A percentile compares a stretch with the other conserved stretches of the same genome.
These are phyloP conservation scores for Cydia fagiglandana DNA, from an alignment of 1,140 invertebrate genomes.

Conservation along the genomic window DNA sequence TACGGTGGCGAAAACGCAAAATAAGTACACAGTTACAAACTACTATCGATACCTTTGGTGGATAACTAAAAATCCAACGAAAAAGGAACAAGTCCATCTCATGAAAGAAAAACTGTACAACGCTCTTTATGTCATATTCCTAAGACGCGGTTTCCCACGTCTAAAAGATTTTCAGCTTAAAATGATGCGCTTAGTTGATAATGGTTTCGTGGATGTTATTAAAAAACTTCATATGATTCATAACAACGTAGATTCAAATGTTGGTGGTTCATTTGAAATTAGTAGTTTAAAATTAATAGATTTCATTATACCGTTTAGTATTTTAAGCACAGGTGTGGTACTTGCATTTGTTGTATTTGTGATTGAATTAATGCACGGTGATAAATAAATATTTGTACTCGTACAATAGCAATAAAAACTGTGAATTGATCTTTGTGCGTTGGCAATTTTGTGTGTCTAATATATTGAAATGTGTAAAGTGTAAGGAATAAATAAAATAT, in stretches of 20 bases:
- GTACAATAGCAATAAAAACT: not conserved
- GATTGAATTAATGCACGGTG: not conserved
- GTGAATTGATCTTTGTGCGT: too few species aligned
- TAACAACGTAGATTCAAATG: not conserved
- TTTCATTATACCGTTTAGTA: slow-evolving; percentile 4
- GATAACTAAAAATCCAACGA: slow-evolving; percentile 16
- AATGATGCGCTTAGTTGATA: slow-evolving; percentile 18
- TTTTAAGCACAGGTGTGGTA: not conserved
- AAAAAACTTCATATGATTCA: not conserved
- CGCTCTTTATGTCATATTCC: slow-evolving; percentile 15
- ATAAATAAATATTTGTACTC: not conserved
- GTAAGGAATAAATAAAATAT: too few species aligned
- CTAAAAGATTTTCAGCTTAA: not conserved
- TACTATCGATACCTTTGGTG: slow-evolving; percentile 23
- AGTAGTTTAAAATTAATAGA: not conserved
- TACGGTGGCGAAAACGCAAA: slow-evolving; percentile 6
- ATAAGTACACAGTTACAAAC: slow-evolving; percentile 14
- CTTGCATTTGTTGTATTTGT: not conserved
- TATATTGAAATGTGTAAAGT: too few species aligned
- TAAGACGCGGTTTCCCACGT: slow-evolving; percentile 12
- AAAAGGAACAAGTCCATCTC: slow-evolving; percentile 1
- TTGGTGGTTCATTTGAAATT: not conserved
- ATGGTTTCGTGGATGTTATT: not conserved
- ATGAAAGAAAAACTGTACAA: slow-evolving; percentile 19
- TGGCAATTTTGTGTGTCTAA: too few species aligned